phyloP scores from a whole-genome alignment of 2,797 vertebrate species.

The Pangasius mekongensis region DNA sequence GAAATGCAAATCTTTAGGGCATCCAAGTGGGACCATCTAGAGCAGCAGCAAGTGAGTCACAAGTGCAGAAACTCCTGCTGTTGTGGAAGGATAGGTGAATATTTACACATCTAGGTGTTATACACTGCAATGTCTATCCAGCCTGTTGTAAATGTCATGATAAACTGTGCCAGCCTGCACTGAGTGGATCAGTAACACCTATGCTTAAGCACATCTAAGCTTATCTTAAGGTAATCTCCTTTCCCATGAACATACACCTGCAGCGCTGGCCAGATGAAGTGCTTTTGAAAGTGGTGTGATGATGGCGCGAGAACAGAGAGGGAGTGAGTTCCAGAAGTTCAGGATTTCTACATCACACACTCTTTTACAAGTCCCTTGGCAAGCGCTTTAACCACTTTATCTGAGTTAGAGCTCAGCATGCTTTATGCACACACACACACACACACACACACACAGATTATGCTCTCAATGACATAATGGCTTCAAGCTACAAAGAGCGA shows the following conservation, averaged over 20 bases:
- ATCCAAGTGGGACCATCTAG: neutral
- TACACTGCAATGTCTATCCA: neutral
- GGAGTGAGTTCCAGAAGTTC: slow-evolving; percentile 34
- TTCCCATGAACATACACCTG: slow-evolving; percentile 23
- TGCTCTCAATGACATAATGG: slow-evolving; percentile 4
- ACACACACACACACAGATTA: slow-evolving; percentile 25
- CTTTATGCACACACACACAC: slow-evolving; percentile 5
- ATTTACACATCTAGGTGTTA: neutral
- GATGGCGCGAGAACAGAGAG: slow-evolving; percentile 22
- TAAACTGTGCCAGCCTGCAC: neutral
- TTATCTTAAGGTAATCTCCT: slow-evolving; percentile 28
- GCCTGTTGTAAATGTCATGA: slow-evolving; percentile 11
- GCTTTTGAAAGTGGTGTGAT: slow-evolving; percentile 25
- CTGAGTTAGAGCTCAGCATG: slow-evolving; percentile 21
- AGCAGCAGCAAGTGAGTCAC: neutral
- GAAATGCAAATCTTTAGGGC: neutral
- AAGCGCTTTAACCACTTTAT: slow-evolving; percentile 25
- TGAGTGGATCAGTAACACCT: slow-evolving; percentile 21
- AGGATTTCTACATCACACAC: slow-evolving; percentile 34
- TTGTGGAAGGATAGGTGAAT: neutral
- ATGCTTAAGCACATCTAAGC: slow-evolving; percentile 12
- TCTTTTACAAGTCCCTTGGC: slow-evolving; percentile 16
- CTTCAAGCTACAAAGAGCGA: slow-evolving; percentile 1
- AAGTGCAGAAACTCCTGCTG: neutral
- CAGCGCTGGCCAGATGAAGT: slow-evolving; percentile 10